phyloP scores from a whole-genome alignment of 2,888 invertebrate genomes.

The Pyrrhosoma nymphula region DNA sequence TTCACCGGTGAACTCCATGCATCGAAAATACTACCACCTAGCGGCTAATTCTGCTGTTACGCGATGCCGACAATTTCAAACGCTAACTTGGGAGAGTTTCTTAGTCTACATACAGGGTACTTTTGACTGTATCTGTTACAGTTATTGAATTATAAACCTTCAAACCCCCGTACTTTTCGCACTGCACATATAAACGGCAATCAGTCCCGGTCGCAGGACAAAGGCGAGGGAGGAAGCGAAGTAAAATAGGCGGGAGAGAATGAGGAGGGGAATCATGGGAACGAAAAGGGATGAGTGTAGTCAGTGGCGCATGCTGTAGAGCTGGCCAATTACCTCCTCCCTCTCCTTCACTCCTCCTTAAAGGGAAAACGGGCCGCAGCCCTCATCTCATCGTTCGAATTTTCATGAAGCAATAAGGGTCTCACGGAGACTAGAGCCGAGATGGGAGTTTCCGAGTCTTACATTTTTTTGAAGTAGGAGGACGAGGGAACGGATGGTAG shows the following conservation, averaged over 20 bases:
- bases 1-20: too few relatives aligned
- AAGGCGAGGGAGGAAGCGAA: background rate
- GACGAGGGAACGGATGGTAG: background rate
- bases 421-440: background rate
- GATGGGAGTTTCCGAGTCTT: background rate
- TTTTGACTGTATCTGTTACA: too few relatives aligned
- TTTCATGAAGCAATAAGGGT: conserved; percentile 60
- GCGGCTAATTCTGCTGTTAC: too few relatives aligned
- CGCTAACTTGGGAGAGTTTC: too few relatives aligned
- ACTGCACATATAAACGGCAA: too few relatives aligned
- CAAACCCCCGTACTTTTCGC: too few relatives aligned
- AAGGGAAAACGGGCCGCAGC: background rate
- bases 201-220: background rate
- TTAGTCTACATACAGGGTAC: too few relatives aligned
- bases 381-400: conserved; percentile 60
- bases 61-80: too few relatives aligned
- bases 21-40: too few relatives aligned
- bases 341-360: background rate
- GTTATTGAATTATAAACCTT: too few relatives aligned
- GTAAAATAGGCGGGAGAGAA: background rate
- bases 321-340: conserved; percentile 8
- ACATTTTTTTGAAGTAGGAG: background rate
- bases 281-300: background rate
- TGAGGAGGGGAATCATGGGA: background rate
- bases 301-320: conserved; percentile 35